Conservation (phyloP, 2,888 invertebrate genomes). For the Drosophila mettleri region DNA sequence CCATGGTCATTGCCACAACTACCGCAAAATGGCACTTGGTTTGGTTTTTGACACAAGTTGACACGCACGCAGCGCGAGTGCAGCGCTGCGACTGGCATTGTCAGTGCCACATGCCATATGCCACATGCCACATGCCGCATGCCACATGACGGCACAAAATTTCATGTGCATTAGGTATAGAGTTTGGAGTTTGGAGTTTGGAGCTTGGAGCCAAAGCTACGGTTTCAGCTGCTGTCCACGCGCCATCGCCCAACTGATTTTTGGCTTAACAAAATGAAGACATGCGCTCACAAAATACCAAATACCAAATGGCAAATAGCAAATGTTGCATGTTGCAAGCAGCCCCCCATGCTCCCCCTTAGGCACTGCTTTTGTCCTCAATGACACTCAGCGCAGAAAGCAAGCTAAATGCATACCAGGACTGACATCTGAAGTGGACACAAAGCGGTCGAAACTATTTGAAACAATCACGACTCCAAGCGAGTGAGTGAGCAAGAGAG, state of each 20-base stretch:
- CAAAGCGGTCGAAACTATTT: constrained; percentile 50
- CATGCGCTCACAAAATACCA: constrained; percentile 39
- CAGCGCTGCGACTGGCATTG: constrained; percentile 40
- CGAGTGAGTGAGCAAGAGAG: neutral
- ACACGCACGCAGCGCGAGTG: constrained; percentile 43
- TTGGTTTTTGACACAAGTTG: constrained; percentile 72
- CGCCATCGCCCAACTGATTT: constrained; percentile 68
- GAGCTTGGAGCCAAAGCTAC: constrained; percentile 23
- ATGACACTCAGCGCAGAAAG: constrained; percentile 36
- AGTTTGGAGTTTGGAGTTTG: no score
- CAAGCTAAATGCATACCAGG: constrained; percentile 30
- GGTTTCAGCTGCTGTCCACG: constrained; percentile 49
- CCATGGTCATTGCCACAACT: constrained; percentile 62
- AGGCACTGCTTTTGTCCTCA: constrained; percentile 56
- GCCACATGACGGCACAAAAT: constrained; percentile 51
- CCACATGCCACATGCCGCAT: constrained; percentile 55
- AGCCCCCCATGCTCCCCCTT: neutral
- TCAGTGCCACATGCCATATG: constrained; percentile 55
- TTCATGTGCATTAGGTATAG: constrained; percentile 47
- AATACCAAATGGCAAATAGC: constrained; percentile 26
- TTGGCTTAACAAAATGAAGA: constrained; percentile 64
- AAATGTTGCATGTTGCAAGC: constrained; percentile 18
- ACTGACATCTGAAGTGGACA: constrained; percentile 57
- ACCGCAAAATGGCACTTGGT: constrained; percentile 75
- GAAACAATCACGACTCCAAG: constrained; percentile 53